A percentile compares a stretch with the other conserved stretches of the same genome.
phyloP scores from a whole-genome alignment of 2,797 vertebrate genomes.

The Microctenopoma stevenorrisi region DNA sequence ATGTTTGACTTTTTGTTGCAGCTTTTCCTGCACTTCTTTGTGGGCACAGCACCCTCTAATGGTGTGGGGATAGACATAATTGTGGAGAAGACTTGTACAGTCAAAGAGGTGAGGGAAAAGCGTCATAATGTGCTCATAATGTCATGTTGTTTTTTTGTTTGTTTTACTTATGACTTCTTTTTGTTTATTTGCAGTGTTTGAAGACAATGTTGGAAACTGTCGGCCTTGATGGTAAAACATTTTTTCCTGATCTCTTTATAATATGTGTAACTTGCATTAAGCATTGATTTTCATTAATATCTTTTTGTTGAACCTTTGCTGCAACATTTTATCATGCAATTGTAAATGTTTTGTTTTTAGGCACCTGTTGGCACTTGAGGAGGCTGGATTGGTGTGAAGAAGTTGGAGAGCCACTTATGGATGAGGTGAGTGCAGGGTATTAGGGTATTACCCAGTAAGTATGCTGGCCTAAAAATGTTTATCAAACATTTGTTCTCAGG shows the following conservation, averaged over 20 bases:
- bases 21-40: slow-evolving; percentile 90
- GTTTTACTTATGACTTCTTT: background rate
- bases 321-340: background rate
- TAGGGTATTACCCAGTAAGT: background rate
- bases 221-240: slow-evolving; percentile 87
- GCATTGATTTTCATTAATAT: background rate
- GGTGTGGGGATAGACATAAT: slow-evolving; percentile 89
- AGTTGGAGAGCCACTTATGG: slow-evolving; percentile 89
- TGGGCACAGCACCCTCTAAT: slow-evolving; percentile 81
- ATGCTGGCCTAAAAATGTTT: background rate
- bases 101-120: slow-evolving; percentile 86
- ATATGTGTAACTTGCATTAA: background rate
- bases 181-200: slow-evolving; percentile 85
- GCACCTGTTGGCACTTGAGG: slow-evolving; percentile 91
- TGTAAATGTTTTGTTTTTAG: slow-evolving; percentile 70
- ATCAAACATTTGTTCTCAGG: slow-evolving; percentile 73
- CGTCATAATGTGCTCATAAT: background rate
- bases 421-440: slow-evolving; percentile 80
- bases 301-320: background rate
- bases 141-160: background rate
- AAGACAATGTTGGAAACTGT: slow-evolving; percentile 87
- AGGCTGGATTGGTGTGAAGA: slow-evolving; percentile 95
- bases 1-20: slow-evolving; percentile 67
- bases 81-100: slow-evolving; percentile 86
- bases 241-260: background rate